Evolutionary conservation across 2,113 vertebrate genomes (phyloP), one percentile per base, ranked within the genome.

Genomic region (Micromys minutus): DNA sequence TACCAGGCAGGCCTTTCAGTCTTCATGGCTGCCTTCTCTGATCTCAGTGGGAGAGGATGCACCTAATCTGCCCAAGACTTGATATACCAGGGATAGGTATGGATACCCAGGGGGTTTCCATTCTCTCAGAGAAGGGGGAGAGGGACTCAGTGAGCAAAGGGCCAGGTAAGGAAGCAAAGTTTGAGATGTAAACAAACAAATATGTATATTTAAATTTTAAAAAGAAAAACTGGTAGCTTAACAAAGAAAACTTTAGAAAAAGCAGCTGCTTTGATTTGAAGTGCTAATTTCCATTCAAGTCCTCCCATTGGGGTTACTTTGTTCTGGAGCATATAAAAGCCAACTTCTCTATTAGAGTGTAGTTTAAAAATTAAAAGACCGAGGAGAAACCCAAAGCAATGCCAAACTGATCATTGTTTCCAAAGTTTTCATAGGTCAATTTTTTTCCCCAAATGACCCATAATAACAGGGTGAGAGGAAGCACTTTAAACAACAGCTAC

Each of bases 361-460:
- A 90, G 83, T 91, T 84, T 61, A 95, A 89, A 87, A 91, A 89
- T 65, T 77, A 72, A 81, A 94, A 90, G 57, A 89, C 42, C 34
- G 77, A 77, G 26, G 50, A 6, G 22, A 84, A 69, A 83, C 74
- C 50, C 72, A 67, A 91, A 96, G 52, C 50, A 79, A 89, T 89
- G 69, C 5, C 75, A 97, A 89, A 95, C 31, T 63, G 65, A 92
- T 90, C 7, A 76, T 87, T 47, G 13, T 50, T 95, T 94, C 93
- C 80, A 89, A 93, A 96, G 89, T 95, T 96, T 80, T 67, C 75
- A 87, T 39, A 95, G 93, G 89, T 52, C 87, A 94, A 87, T 72
- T 71, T 93, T 85, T 89, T 59, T 90, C 84, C 89, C 39, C 55
- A 95, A 59, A 95, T 84, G 83, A 93, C 89, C 90, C 75, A 63